phyloP scores from a whole-genome alignment of 1,140 invertebrate genomes.

The Aphelenchoides fujianensis region DNA sequence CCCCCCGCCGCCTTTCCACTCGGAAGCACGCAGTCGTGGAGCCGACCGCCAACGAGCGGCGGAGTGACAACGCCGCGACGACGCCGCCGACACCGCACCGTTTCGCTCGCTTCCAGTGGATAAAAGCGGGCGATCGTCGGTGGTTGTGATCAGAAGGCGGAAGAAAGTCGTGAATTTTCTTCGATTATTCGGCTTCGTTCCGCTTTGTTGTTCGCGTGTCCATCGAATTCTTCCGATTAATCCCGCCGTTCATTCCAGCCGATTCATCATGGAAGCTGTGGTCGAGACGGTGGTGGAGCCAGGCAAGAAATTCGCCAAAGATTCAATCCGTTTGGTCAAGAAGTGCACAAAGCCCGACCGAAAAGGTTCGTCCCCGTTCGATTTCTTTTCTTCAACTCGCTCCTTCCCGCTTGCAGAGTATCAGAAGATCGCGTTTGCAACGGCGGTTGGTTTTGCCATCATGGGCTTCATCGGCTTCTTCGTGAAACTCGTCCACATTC shows the following conservation, averaged over 20 bases:
- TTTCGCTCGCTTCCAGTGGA: no score
- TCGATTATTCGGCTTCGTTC: no score
- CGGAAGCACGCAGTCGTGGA: neutral
- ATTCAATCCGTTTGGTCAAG: conserved; percentile 89
- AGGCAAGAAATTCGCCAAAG: conserved; percentile 90
- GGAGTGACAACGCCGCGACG: neutral
- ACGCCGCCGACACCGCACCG: neutral
- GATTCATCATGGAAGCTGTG: neutral
- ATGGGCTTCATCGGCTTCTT: conserved; percentile 99
- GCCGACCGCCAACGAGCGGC: neutral
- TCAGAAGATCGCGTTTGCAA: conserved; percentile 98
- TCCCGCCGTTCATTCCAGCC: conserved; percentile 5
- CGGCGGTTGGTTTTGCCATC: conserved; percentile 98
- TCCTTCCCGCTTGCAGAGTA: conserved; percentile 90
- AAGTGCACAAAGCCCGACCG: conserved; percentile 98
- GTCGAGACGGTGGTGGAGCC: conserved; percentile 82
- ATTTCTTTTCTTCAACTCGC: no score
- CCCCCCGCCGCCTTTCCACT: neutral
- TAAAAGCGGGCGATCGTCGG: neutral
- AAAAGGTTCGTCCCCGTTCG: conserved; percentile 72
- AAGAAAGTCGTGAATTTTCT: no score
- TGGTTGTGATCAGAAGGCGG: no score
- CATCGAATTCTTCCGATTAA: no score
- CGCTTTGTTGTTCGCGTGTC: neutral
- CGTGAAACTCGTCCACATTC: conserved; percentile 98